These are phyloP conservation scores for Steromphala cineraria DNA, from an alignment of 2,888 invertebrate genomes.

Conservation along the genomic window DNA sequence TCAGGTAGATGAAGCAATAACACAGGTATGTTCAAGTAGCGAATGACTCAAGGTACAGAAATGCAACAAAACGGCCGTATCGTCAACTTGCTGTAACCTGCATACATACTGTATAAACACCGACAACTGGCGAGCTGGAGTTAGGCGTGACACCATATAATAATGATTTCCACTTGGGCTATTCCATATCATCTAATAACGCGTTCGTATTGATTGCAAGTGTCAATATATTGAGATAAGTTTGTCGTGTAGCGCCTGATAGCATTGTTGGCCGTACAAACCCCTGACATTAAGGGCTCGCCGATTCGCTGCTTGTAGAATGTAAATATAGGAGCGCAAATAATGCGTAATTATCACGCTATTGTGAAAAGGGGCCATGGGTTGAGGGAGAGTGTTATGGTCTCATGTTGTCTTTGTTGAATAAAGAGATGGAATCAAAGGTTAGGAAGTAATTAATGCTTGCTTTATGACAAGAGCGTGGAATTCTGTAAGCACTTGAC, in stretches of 20 bases:
- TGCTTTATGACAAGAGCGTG: no score
- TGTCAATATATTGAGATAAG: background rate
- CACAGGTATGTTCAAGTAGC: background rate
- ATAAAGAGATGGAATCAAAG: background rate
- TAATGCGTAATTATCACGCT: background rate
- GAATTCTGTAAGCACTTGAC: no score
- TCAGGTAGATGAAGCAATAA: background rate
- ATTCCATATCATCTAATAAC: background rate
- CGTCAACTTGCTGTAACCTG: no score
- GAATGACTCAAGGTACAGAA: background rate
- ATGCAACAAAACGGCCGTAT: background rate
- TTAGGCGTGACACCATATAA: background rate
- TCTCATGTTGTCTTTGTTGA: background rate
- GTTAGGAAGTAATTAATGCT: background rate
- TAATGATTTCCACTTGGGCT: background rate
- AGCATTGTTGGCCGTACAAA: background rate
- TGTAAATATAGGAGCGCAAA: background rate
- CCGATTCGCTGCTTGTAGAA: background rate
- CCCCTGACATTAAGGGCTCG: background rate
- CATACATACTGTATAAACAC: no score
- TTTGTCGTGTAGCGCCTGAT: background rate
- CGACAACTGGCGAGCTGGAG: no score
- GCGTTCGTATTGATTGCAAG: slow-evolving; percentile 1
- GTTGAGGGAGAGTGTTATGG: background rate
- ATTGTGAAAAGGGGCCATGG: background rate